Conservation (phyloP, 2,113 vertebrate genomes). For the Calidris pugnax region DNA sequence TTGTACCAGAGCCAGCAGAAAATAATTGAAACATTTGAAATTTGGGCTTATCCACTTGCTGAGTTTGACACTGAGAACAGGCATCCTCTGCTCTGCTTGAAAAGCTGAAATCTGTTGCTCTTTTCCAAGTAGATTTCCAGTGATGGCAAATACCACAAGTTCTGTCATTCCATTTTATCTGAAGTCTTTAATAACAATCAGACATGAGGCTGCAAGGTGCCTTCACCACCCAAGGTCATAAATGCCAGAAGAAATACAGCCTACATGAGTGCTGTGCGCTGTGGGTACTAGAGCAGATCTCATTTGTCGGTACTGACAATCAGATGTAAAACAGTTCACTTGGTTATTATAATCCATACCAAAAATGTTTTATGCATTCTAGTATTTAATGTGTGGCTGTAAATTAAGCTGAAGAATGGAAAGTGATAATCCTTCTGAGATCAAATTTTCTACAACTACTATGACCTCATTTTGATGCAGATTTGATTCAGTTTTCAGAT, state of each 20-base stretch:
- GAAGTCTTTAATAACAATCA: not conserved
- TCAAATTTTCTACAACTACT: not conserved
- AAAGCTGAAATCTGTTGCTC: not conserved
- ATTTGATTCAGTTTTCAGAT: not conserved
- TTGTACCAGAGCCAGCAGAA: not conserved
- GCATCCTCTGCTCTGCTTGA: not conserved
- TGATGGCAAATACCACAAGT: not conserved
- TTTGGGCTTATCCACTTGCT: not conserved
- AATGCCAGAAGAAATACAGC: not conserved
- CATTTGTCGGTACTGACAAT: not conserved
- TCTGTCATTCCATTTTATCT: not conserved
- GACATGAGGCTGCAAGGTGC: not conserved
- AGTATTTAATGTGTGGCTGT: not conserved
- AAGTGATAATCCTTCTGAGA: not conserved
- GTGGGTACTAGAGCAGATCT: not conserved
- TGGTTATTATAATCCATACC: not conserved
- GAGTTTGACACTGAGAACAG: not conserved
- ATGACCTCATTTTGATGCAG: not conserved
- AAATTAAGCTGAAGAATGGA: not conserved
- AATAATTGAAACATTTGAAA: not conserved
- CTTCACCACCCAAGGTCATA: not conserved
- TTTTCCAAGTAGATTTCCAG: not conserved
- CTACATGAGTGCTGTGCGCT: not conserved
- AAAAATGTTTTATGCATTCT: not conserved
- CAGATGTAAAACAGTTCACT: not conserved